Evolutionary conservation across 2,113 vertebrate genomes (phyloP).

Genomic region (Odocoileus hemionus): DNA sequence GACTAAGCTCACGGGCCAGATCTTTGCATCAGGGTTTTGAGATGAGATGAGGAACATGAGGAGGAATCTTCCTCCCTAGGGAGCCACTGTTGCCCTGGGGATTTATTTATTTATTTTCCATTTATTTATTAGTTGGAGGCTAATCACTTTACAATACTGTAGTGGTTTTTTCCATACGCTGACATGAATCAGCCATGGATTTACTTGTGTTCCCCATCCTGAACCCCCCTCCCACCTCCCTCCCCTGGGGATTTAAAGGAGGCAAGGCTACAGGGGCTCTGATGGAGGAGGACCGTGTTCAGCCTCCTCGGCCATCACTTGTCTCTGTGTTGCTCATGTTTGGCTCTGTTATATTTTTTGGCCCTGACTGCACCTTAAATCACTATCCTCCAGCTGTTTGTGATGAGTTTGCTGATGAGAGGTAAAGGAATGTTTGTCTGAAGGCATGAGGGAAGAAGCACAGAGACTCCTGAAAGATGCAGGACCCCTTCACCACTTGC

Average conservation of each 20-base stretch:
- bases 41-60: fast-evolving
- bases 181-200: too few species aligned
- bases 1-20: not conserved
- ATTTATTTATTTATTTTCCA: too few species aligned
- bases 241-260: not conserved
- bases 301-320: fast-evolving
- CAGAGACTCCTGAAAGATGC: not conserved
- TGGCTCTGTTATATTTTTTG: not conserved
- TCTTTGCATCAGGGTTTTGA: not conserved
- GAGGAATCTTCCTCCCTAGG: not conserved
- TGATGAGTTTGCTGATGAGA: not conserved
- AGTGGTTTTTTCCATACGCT: too few species aligned
- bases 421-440: not conserved
- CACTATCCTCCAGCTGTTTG: not conserved
- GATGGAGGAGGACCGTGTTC: not conserved
- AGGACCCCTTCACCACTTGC: too few species aligned
- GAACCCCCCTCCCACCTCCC: too few species aligned
- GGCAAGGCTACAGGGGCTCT: not conserved
- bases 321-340: not conserved
- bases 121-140: too few species aligned
- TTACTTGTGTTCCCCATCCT: too few species aligned
- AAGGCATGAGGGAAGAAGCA: not conserved
- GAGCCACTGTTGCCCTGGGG: fast-evolving
- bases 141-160: too few species aligned
- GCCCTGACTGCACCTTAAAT: not conserved